Base-by-base conservation (phyloP, 2,888 invertebrate genomes). In the Apantesis nais region DNA sequence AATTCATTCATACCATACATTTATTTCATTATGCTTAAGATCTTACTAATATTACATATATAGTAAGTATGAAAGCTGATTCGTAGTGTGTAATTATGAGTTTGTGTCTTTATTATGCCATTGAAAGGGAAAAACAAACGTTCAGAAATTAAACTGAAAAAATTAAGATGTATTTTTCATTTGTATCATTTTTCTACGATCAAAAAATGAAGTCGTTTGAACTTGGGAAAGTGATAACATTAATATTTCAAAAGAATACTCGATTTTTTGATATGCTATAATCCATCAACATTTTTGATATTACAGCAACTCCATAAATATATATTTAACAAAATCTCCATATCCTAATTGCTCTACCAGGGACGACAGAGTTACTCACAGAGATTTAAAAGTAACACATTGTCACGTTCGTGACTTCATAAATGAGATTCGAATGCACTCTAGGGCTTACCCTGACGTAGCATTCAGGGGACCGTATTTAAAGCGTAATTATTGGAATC, bases 351-450 rank as follows among this genome's bases (percentile, higher is more conserved):
- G 16, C 3, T 29, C 58, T 29, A 58, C 29, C 16, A 25, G 29
- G 55, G 16, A 58, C 12, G 1, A 19, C 29, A 29, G 16, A 29
- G 16, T 29, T 8, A 29, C 29, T 0, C 29, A 58, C 29, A 16
- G 29, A 29, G 25, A 29, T 58, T 58, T 58, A 4, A 29, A 58
- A 29, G 29, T 14, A 58, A 58, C 5, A 58, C 25, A 29, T 58
- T 72, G 65, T 74, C 74, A 68, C 73, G 74, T 78, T 79, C 74
- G 78, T 79, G 78, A 75, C 74, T 77, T 75, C 72, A 77, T 73
- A 72, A 75, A 75, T 39, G 52, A 77, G 76, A 70, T 74, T 66
- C 65, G 74, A 75, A 72, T 72, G 68, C 79, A 80, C 73, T 79
- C 76, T 74, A 75, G 62, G 73, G 69, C 22, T 65, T 11, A 65